Conservation (phyloP, 2,113 vertebrate genomes). For the Cephalopholis sonnerati region DNA sequence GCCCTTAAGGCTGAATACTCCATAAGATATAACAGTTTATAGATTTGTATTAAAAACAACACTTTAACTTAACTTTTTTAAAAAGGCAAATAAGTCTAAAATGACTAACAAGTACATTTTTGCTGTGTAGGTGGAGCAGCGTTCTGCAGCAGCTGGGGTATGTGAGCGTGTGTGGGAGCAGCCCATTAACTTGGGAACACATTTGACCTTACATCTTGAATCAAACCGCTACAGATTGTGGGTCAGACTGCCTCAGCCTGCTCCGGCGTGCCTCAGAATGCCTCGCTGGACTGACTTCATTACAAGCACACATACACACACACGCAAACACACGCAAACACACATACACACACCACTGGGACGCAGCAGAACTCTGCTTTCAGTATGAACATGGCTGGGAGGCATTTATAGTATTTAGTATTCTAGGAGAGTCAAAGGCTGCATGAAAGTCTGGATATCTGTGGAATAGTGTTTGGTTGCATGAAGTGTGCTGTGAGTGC, state of each 20-base stretch:
- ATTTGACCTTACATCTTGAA: conserved; percentile 46
- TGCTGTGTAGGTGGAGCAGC: conserved; percentile 26
- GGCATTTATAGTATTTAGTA: conserved; percentile 44
- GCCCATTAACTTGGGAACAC: conserved; percentile 36
- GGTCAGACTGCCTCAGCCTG: conserved; percentile 33
- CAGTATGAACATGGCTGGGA: conserved; percentile 32
- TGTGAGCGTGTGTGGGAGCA: conserved; percentile 41
- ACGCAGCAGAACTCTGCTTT: conserved; percentile 26
- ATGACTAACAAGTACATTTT: neutral
- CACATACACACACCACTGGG: conserved; percentile 6
- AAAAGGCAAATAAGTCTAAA: neutral
- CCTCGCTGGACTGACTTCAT: conserved; percentile 29
- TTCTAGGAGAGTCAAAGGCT: conserved; percentile 35
- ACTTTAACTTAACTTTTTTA: neutral
- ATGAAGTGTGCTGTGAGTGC: conserved; percentile 10
- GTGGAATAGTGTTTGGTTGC: conserved; percentile 30
- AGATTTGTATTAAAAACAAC: neutral
- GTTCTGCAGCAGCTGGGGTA: conserved; percentile 25
- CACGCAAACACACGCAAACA: conserved; percentile 12
- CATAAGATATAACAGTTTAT: neutral
- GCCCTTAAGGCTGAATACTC: neutral
- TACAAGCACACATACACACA: conserved; percentile 10
- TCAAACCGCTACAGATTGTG: conserved; percentile 27
- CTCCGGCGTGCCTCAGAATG: conserved; percentile 14
- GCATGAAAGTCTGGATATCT: conserved; percentile 50